Percentiles rank a stretch among this genome's conserved stretches.
phyloP scores from a whole-genome alignment of 2,797 vertebrate genomes.

The Hoplostethus mediterraneus region DNA sequence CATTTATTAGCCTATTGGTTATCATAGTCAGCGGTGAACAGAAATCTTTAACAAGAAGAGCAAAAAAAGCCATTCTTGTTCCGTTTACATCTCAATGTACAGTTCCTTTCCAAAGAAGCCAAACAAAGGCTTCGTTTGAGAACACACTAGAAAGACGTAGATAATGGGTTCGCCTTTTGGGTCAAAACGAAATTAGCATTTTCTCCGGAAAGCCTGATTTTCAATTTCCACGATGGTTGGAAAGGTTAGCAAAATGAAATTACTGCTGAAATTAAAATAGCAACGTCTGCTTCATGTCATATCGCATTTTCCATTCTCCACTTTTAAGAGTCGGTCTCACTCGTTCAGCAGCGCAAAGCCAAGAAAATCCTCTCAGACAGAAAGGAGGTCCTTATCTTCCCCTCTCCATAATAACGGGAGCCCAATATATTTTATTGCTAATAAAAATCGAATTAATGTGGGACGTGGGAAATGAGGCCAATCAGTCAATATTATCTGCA shows the following conservation, averaged over 20 bases:
- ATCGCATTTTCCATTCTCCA: conserved; percentile 43
- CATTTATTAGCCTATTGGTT: conserved; percentile 29
- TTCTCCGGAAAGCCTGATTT: conserved; percentile 44
- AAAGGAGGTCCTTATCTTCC: conserved; percentile 62
- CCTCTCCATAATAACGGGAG: conserved; percentile 53
- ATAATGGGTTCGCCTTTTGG: conserved; percentile 47
- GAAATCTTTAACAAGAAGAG: conserved; percentile 10
- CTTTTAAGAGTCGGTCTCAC: conserved; percentile 35
- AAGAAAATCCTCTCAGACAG: conserved; percentile 56
- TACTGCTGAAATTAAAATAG: conserved; percentile 51
- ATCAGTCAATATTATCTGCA: conserved; percentile 58
- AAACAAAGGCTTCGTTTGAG: conserved; percentile 56
- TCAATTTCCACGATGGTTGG: conserved; percentile 51
- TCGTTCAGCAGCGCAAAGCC: conserved; percentile 48
- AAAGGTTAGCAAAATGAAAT: conserved; percentile 63
- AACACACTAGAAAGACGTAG: conserved; percentile 37
- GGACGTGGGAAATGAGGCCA: conserved; percentile 54
- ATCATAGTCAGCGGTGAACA: conserved; percentile 3
- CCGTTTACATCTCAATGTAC: conserved; percentile 29
- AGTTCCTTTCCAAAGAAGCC: conserved; percentile 52
- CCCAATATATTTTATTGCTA: conserved; percentile 61
- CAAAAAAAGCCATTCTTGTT: conserved; percentile 39
- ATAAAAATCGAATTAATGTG: conserved; percentile 64
- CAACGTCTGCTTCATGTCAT: conserved; percentile 43
- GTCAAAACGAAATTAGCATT: conserved; percentile 44